Evolutionary conservation across 2,113 vertebrate species (phyloP), one percentile per base, ranked within the genome.

Genomic region (Chamaetylas fuelleborni): DNA sequence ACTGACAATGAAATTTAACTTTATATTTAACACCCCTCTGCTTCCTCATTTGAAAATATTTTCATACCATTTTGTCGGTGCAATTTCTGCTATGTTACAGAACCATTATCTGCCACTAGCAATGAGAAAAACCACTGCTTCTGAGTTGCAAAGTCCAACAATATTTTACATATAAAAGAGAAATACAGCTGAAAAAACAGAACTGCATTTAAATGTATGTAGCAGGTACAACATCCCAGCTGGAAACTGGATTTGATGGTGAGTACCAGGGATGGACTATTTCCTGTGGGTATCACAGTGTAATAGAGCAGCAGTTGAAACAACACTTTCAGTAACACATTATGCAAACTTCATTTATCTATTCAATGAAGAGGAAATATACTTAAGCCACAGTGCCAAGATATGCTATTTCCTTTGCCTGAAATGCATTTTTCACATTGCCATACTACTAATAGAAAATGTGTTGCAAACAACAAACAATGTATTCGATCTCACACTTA

Each of bases 291-390:
- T 95, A 96, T 95, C 96, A 72, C 77, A 88, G 91, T 8, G 31
- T 94, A 97, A 97, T 91, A 95, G 76, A 93, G 77, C 72, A 92
- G 66, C 67, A 93, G 89, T 74, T 18, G 87, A 97, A 97, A 96
- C 87, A 96, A 95, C 79, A 73, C 72, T 97, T 97, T 95, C 90
- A 87, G 82, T 88, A 97, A 96, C 93, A 90, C 81, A 95, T 97
- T 89, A 78, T 92, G 90, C 23, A 57, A 89, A 70, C 94, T 98
- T 98, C 95, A 98, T 98, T 98, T 98, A 97, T 97, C 97, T 98
- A 96, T 97, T 97, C 96, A 98, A 93, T 97, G 97, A 98, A 96
- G 97, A 98, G 92, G 96, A 98, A 98, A 98, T 95, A 95, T 97
- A 95, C 97, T 98, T 97, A 98, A 97, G 84, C 80, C 93, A 79